Conservation (phyloP, 2,797 vertebrate species). For the Semaprochilodus insignis region DNA sequence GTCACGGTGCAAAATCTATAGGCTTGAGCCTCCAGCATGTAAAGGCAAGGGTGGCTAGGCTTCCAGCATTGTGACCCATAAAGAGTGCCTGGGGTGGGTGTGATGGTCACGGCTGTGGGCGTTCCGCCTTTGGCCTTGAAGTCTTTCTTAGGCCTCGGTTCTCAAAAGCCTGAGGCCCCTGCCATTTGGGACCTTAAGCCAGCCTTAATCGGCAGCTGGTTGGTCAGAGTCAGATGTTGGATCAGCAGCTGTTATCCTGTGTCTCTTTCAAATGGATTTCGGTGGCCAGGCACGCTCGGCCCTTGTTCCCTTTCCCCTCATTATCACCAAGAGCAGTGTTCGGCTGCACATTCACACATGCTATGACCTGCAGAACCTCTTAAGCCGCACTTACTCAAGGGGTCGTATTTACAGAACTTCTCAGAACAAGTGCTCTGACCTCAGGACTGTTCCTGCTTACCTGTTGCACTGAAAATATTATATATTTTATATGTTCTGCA, state of each 20-base stretch:
- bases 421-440: constrained; percentile 17
- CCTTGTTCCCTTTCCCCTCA: constrained; percentile 38
- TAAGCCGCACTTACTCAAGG: constrained; percentile 34
- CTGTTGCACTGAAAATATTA: constrained; percentile 8
- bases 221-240: constrained; percentile 66
- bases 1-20: constrained; percentile 56
- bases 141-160: constrained; percentile 61
- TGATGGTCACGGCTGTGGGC: constrained; percentile 58
- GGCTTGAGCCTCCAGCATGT: constrained; percentile 55
- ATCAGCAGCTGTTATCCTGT: constrained; percentile 63
- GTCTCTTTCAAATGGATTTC: constrained; percentile 61
- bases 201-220: constrained; percentile 64
- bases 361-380: constrained; percentile 19
- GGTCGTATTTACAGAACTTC: constrained; percentile 26
- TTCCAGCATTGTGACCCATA: constrained; percentile 63
- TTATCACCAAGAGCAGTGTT: constrained; percentile 48
- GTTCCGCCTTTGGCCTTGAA: constrained; percentile 66
- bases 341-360: neutral
- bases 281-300: constrained; percentile 36
- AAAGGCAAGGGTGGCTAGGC: constrained; percentile 49
- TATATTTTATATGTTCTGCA: neutral
- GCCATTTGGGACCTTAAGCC: constrained; percentile 61
- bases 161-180: constrained; percentile 49
- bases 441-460: neutral
- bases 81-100: constrained; percentile 64